These are phyloP conservation scores for Empidonax alnorum DNA, from an alignment of 2,113 vertebrate species.

Conservation along the genomic window DNA sequence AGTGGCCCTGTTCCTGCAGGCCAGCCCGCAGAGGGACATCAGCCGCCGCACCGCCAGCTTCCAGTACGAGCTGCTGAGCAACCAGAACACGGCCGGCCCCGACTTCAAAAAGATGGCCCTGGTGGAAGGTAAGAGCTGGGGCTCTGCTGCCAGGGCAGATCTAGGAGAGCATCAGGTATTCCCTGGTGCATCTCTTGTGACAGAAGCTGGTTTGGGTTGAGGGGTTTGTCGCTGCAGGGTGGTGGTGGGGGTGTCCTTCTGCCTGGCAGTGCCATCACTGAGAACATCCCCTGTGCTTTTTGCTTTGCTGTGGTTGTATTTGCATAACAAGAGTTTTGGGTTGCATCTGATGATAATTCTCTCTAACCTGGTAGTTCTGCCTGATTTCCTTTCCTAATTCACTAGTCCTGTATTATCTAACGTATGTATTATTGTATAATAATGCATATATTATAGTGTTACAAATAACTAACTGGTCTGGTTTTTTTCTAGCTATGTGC, in stretches of 20 bases:
- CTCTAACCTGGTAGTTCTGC: background rate
- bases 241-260: background rate
- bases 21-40: slow-evolving; percentile 71
- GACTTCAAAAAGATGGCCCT: slow-evolving; percentile 24
- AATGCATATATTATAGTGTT: background rate
- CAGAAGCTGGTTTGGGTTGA: background rate
- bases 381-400: background rate
- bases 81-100: slow-evolving; percentile 6
- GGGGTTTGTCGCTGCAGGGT: background rate
- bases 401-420: background rate
- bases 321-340: background rate
- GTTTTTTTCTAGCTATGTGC: slow-evolving; percentile 71
- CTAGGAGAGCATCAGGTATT: background rate
- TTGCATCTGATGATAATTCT: background rate
- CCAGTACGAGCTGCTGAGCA: slow-evolving; percentile 79
- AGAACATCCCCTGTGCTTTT: background rate
- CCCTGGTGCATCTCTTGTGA: rapidly evolving
- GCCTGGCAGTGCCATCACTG: background rate
- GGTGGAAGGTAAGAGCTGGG: slow-evolving; percentile 52
- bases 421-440: background rate
- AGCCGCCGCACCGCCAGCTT: slow-evolving; percentile 74
- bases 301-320: background rate
- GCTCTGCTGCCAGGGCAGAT: rapidly evolving
- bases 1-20: slow-evolving; percentile 81
- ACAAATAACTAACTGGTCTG: background rate